Base-by-base conservation (phyloP, 2,113 vertebrate species). In the Circaetus gallicus region DNA sequence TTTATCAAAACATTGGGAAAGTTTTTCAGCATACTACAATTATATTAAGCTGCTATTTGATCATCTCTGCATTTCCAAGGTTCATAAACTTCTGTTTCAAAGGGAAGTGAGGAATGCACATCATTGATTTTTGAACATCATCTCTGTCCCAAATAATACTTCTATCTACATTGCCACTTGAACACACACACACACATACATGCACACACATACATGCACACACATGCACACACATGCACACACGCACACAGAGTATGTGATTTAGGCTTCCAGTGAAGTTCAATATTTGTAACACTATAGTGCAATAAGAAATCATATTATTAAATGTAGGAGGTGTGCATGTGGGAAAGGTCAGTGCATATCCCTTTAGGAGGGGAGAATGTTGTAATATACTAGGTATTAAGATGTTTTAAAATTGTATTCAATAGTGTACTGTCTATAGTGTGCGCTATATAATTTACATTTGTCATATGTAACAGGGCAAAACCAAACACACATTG, bases 81-180 rank as follows among this genome's bases (percentile, higher is more conserved):
- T 89, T 86, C 74, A 62, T 90, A 96, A 96, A 96, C 97, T 97
- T 98, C 92, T 98, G 97, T 98, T 97, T 97, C 95, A 74, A 98
- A 98, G 98, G 98, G 98, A 99, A 99, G 98, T 97, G 96, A 99
- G 98, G 98, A 99, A 99, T 99, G 99, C 99, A 99, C 99, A 99
- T 99, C 99, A 98, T 97, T 99, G 98, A 99, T 98, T 98, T 95
- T 93, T 94, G 91, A 97, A 89, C 28, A 9, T 98, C 95, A 95
- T 96, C 92, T 93, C 82, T 91, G 82, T 82, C 89, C 82, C 71
- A 85, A 32, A 56, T 45, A 50, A 32, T 74, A 74, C 31, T 91
- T 89, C 45, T 90, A 5, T 65, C 85, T 49, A 90, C 74, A 32
- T 86, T 72, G 55, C 34, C 94, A 93, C 86, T 65, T 89, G 43